Percentiles rank a stretch among this genome's conserved stretches.
Conservation (phyloP, 2,113 vertebrate genomes). For the Porphyrio hochstetteri region DNA sequence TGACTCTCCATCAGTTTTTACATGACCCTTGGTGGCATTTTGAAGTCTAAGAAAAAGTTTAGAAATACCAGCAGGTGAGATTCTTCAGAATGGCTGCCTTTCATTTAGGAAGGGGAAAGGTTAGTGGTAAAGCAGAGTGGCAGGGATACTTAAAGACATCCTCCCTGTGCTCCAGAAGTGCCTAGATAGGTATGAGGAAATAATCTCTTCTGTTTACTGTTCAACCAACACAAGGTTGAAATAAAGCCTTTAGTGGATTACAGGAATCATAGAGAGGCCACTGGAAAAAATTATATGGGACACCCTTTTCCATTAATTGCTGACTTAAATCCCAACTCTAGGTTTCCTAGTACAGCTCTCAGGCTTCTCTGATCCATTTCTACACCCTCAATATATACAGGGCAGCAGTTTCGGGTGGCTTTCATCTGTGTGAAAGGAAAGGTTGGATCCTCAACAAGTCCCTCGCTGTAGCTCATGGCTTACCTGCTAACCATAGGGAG, state of each 20-base stretch:
- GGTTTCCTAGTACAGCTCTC: not conserved
- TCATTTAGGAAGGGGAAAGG: not conserved
- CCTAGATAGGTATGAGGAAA: not conserved
- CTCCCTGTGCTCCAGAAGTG: not conserved
- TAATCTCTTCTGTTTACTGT: not conserved
- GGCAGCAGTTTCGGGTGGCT: not conserved
- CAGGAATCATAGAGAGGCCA: not conserved
- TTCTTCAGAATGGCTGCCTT: not conserved
- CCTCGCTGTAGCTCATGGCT: not conserved
- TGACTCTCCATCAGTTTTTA: not conserved
- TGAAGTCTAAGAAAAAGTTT: not conserved
- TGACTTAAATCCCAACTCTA: not conserved
- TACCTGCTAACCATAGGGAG: not conserved
- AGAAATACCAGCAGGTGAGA: not conserved
- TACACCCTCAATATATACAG: fast-evolving
- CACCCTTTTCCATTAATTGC: not conserved
- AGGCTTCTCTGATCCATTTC: not conserved
- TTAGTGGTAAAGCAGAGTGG: not conserved
- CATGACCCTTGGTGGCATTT: not conserved
- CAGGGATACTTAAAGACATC: not conserved
- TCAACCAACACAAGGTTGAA: not conserved
- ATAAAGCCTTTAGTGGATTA: not conserved
- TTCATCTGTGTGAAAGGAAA: not conserved
- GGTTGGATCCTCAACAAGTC: not conserved
- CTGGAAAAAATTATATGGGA: not conserved